Percentiles rank a stretch among this genome's conserved stretches.
Evolutionary conservation across 2,797 vertebrate genomes (phyloP).

Genomic region (Pangasius krempfi): DNA sequence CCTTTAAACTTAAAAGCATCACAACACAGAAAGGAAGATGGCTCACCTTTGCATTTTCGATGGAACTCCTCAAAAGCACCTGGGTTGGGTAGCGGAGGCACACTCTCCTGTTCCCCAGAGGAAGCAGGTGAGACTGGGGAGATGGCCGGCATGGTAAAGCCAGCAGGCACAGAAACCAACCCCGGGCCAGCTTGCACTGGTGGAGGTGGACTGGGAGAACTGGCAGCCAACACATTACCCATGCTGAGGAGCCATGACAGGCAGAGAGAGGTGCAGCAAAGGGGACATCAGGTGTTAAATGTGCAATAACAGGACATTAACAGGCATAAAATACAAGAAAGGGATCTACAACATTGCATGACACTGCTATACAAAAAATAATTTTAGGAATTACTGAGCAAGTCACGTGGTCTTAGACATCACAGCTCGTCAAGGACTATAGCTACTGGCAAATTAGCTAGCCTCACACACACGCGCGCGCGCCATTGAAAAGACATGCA

Average conservation of each 20-base stretch:
- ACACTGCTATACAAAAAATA: not conserved
- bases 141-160: constrained; percentile 83
- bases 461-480: not conserved
- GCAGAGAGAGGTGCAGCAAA: not conserved
- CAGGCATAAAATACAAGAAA: not conserved
- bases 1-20: not conserved
- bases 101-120: constrained; percentile 54
- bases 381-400: not conserved
- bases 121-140: constrained; percentile 61
- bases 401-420: not conserved
- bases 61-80: constrained; percentile 90
- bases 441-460: not conserved
- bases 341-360: not conserved
- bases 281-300: not conserved
- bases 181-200: constrained; percentile 66
- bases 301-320: not conserved
- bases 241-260: constrained; percentile 68
- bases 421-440: not conserved
- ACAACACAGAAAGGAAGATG: not conserved
- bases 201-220: constrained; percentile 69
- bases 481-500: constrained; percentile 13
- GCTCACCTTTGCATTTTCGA: constrained; percentile 88
- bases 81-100: constrained; percentile 79
- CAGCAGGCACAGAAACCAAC: constrained; percentile 79
- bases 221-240: constrained; percentile 89